These are phyloP conservation scores for Atta colombica DNA, from an alignment of 1,140 invertebrate species.

Conservation along the genomic window DNA sequence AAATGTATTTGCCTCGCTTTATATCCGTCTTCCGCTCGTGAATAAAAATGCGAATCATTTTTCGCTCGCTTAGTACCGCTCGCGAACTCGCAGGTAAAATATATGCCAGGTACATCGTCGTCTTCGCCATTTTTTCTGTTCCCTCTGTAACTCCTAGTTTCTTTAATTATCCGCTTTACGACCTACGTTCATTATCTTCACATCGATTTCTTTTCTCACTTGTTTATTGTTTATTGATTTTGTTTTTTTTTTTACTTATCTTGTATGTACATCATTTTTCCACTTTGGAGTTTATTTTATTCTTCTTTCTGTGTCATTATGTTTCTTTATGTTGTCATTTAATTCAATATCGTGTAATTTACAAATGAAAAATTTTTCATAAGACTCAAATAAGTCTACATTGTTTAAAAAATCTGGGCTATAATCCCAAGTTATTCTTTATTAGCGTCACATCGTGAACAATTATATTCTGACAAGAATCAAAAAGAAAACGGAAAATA, in stretches of 20 bases:
- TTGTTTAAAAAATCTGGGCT: too few species aligned
- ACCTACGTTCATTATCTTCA: slow-evolving; percentile 26
- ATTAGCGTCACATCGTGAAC: too few species aligned
- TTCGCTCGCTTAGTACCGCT: slow-evolving; percentile 56
- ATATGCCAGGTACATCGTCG: slow-evolving; percentile 49
- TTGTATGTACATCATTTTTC: neutral
- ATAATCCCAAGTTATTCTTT: too few species aligned
- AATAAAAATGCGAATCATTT: slow-evolving; percentile 65
- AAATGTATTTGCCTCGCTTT: slow-evolving; percentile 57
- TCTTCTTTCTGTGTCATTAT: neutral
- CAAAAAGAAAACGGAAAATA: too few species aligned
- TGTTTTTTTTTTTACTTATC: neutral
- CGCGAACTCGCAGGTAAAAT: slow-evolving; percentile 52
- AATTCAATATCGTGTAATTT: neutral
- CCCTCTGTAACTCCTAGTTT: slow-evolving; percentile 3
- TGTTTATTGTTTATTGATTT: neutral
- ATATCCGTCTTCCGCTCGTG: slow-evolving; percentile 55
- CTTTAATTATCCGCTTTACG: slow-evolving; percentile 41
- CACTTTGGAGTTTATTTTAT: slow-evolving; percentile 1
- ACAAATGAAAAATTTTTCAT: too few species aligned
- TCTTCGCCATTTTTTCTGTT: slow-evolving; percentile 33
- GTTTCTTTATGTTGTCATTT: neutral
- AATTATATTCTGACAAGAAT: too few species aligned
- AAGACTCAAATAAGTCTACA: too few species aligned
- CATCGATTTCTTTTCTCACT: neutral